These are phyloP conservation scores for Petrophora chlorosata DNA, from an alignment of 2,888 invertebrate species.

Conservation along the genomic window DNA sequence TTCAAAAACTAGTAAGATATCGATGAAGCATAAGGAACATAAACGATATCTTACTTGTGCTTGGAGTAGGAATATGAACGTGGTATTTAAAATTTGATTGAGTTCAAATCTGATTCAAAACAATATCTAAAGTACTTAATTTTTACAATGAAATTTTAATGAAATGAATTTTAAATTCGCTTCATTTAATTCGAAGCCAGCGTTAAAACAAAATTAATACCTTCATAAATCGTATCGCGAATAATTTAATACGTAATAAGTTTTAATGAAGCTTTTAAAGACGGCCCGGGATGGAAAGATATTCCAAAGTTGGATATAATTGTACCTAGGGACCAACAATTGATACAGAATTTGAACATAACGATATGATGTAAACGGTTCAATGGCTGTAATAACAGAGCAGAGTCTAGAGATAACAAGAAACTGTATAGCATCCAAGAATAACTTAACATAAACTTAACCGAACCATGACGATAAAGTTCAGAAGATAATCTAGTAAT, in stretches of 20 bases:
- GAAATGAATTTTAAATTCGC: slow-evolving; percentile 25
- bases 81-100: too few relatives aligned
- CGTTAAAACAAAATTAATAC: slow-evolving; percentile 37
- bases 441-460: not conserved
- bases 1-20: too few relatives aligned
- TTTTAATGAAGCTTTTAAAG: slow-evolving; percentile 43
- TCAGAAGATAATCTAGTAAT: not conserved
- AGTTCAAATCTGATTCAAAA: not conserved
- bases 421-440: not conserved
- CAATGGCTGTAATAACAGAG: not conserved
- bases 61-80: too few relatives aligned
- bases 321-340: slow-evolving; percentile 39
- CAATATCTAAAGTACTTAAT: too few relatives aligned
- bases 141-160: not conserved
- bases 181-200: slow-evolving; percentile 37
- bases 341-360: slow-evolving; percentile 36
- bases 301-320: slow-evolving; percentile 38
- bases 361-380: slow-evolving; percentile 8
- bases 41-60: too few relatives aligned
- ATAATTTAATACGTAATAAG: slow-evolving; percentile 45
- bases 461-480: not conserved
- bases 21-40: too few relatives aligned
- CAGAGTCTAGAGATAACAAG: not conserved
- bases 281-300: slow-evolving; percentile 28
- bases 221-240: slow-evolving; percentile 41